These are phyloP conservation scores for Apteryx owenii DNA, from an alignment of 2,113 vertebrate species.

Conservation along the genomic window DNA sequence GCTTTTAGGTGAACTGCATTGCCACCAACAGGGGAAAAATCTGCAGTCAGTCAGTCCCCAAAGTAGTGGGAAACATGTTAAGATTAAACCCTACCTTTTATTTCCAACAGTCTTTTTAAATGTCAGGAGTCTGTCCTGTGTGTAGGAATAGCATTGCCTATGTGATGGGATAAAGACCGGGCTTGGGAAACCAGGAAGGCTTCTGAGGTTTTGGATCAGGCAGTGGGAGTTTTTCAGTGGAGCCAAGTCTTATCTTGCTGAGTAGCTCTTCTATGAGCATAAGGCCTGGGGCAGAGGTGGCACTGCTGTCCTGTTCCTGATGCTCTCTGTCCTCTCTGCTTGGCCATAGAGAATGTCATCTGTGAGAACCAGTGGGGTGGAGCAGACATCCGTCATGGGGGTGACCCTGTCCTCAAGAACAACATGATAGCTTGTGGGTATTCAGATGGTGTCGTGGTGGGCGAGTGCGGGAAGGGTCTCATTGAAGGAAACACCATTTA, in stretches of 20 bases:
- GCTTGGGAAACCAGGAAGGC: background rate
- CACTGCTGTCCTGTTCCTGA: background rate
- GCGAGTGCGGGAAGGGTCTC: constrained; percentile 87
- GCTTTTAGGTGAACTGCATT: too few relatives aligned
- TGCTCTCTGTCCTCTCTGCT: background rate
- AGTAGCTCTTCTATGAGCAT: background rate
- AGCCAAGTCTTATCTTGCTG: background rate
- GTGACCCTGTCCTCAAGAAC: constrained; percentile 85
- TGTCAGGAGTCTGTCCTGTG: background rate
- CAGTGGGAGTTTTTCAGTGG: background rate
- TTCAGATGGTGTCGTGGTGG: constrained; percentile 90
- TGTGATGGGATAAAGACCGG: too few relatives aligned
- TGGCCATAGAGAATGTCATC: constrained; percentile 86
- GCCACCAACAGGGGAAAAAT: background rate
- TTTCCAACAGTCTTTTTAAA: background rate
- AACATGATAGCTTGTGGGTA: constrained; percentile 92
- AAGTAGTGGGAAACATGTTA: background rate
- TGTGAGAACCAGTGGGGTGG: constrained; percentile 93
- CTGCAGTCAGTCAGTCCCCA: background rate
- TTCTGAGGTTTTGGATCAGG: background rate
- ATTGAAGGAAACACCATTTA: constrained; percentile 91
- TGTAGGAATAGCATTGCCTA: too few relatives aligned
- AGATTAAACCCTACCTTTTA: background rate
- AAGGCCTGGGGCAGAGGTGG: accelerated
- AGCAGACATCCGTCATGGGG: constrained; percentile 88